Percentiles rank a stretch among this genome's conserved stretches.
These are phyloP conservation scores for Gryllus bimaculatus DNA, from an alignment of 1,140 invertebrate genomes.

Conservation along the genomic window DNA sequence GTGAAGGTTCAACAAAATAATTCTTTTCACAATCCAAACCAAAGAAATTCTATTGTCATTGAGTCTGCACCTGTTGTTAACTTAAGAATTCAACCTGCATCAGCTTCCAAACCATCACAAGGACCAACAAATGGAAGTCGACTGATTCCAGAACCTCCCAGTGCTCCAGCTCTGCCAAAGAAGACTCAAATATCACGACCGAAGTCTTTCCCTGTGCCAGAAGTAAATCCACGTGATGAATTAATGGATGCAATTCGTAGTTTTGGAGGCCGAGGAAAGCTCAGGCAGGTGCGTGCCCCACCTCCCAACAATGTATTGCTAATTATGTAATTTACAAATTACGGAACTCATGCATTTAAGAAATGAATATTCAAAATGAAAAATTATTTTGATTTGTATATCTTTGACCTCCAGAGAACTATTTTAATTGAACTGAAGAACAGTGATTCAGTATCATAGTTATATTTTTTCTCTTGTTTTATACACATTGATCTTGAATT, in stretches of 20 bases:
- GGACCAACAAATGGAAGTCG: neutral
- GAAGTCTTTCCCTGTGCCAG: constrained; percentile 15
- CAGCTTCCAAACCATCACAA: neutral
- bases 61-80: neutral
- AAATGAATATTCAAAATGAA: neutral
- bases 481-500: neutral
- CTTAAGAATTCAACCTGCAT: neutral
- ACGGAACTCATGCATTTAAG: neutral
- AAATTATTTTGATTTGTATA: neutral
- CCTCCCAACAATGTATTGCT: neutral
- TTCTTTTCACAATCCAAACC: neutral
- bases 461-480: neutral
- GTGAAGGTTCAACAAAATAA: neutral
- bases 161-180: constrained; percentile 21
- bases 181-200: constrained; percentile 11
- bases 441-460: neutral
- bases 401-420: neutral
- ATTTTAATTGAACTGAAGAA: neutral
- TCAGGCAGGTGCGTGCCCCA: constrained; percentile 40
- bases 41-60: neutral
- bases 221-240: constrained; percentile 49
- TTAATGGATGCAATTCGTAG: constrained; percentile 61
- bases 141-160: constrained; percentile 21
- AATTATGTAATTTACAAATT: neutral
- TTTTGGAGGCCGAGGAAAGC: constrained; percentile 49